Evolutionary conservation across 2,888 invertebrate genomes (phyloP).

Genomic region (Drepanosiphum platanoidis): DNA sequence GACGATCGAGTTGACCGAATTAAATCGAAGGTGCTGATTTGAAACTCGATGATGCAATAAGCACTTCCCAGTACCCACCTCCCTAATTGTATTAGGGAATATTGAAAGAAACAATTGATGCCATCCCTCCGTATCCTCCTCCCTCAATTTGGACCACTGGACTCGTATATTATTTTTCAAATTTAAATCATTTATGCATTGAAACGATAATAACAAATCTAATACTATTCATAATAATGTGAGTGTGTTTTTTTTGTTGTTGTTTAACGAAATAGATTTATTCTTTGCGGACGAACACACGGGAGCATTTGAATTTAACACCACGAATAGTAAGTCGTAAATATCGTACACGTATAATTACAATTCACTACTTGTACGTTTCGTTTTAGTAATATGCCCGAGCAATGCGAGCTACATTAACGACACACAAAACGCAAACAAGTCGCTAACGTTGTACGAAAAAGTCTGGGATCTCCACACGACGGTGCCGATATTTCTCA

Average conservation of each 20-base stretch:
- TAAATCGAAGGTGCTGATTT: too few species aligned
- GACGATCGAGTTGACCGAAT: too few species aligned
- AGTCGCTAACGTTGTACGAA: conserved; percentile 63
- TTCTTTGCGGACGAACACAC: conserved; percentile 44
- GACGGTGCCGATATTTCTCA: conserved; percentile 84
- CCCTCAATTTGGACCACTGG: too few species aligned
- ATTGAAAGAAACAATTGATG: too few species aligned
- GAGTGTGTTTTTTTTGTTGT: neutral
- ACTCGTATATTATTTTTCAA: too few species aligned
- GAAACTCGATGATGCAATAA: too few species aligned
- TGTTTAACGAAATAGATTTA: conserved; percentile 36
- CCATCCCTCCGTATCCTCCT: too few species aligned
- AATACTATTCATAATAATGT: too few species aligned
- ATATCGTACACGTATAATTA: neutral
- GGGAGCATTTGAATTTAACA: conserved; percentile 33
- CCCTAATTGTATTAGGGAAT: too few species aligned
- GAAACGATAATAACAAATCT: too few species aligned
- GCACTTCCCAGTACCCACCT: too few species aligned
- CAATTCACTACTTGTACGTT: neutral
- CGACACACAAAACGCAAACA: neutral
- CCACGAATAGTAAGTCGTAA: conserved; percentile 50
- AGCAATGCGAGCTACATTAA: conserved; percentile 4
- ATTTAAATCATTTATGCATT: too few species aligned
- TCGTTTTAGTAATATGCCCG: conserved; percentile 52
- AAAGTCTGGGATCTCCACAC: conserved; percentile 77